Evolutionary conservation across 2,888 invertebrate genomes (phyloP).

Genomic region (Hyppa rectilinea): DNA sequence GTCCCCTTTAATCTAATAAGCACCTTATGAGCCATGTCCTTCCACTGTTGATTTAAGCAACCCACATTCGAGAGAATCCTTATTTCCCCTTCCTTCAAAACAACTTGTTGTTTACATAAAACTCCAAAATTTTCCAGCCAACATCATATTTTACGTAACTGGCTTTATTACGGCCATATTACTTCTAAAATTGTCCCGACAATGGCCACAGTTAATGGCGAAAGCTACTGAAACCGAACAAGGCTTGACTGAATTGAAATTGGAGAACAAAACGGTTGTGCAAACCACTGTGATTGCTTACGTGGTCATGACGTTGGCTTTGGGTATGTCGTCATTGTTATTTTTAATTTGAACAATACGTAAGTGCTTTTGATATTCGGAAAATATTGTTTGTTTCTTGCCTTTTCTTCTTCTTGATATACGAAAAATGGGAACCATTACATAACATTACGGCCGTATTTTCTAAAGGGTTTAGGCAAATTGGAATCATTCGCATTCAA

Average conservation of each 20-base stretch:
- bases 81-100: background rate
- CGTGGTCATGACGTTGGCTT: conserved; percentile 63
- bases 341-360: background rate
- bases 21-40: background rate
- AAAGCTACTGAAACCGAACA: conserved; percentile 69
- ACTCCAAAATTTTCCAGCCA: conserved; percentile 64
- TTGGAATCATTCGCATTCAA: background rate
- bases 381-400: too few relatives aligned
- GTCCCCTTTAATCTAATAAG: background rate
- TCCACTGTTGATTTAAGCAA: background rate
- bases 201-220: conserved; percentile 71
- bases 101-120: conserved; percentile 24
- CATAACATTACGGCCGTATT: too few relatives aligned
- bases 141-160: conserved; percentile 66
- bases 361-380: too few relatives aligned
- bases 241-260: conserved; percentile 62
- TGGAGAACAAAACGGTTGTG: conserved; percentile 40
- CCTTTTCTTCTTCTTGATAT: too few relatives aligned
- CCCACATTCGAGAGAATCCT: background rate
- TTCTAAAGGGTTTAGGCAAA: too few relatives aligned
- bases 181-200: conserved; percentile 67
- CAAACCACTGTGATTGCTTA: conserved; percentile 64
- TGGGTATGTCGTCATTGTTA: conserved; percentile 63
- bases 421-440: background rate
- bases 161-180: conserved; percentile 58